Conservation (phyloP, 2,888 invertebrate genomes). For the Acleris emargana region DNA sequence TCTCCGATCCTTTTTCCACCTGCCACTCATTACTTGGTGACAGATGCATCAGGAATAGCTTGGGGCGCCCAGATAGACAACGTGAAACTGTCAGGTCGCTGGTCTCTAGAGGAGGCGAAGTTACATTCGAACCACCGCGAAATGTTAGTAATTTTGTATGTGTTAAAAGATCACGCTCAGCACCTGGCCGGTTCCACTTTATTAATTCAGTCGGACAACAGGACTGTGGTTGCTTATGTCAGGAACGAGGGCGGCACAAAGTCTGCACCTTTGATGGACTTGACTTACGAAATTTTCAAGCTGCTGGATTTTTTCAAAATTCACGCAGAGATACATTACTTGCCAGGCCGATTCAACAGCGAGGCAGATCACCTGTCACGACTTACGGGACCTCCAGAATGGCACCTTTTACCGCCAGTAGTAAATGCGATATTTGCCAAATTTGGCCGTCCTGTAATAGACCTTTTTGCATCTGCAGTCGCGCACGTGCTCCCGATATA, state of each 20-base stretch:
- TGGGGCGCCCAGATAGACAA: neutral
- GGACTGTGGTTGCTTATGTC: neutral
- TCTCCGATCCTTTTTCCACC: neutral
- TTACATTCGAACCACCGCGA: neutral
- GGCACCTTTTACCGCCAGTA: neutral
- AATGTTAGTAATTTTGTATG: neutral
- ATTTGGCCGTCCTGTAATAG: neutral
- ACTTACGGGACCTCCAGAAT: neutral
- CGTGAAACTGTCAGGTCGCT: neutral
- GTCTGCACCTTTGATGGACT: neutral
- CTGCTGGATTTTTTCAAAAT: neutral
- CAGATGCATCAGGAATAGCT: neutral
- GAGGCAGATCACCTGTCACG: slow-evolving; percentile 2
- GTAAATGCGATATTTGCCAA: neutral
- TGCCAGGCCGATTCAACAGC: neutral
- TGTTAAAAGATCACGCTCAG: neutral
- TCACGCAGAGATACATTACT: neutral
- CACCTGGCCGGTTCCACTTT: neutral
- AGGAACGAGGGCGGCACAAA: slow-evolving; percentile 1
- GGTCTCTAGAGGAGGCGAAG: neutral
- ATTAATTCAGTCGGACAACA: too few species aligned
- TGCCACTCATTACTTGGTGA: neutral
- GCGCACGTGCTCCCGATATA: neutral
- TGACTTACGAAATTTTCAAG: neutral
- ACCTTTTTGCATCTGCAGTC: neutral